Evolutionary conservation across 2,888 invertebrate genomes (phyloP), one percentile per base, ranked within the genome.

Genomic region (Tetranychus truncatus): DNA sequence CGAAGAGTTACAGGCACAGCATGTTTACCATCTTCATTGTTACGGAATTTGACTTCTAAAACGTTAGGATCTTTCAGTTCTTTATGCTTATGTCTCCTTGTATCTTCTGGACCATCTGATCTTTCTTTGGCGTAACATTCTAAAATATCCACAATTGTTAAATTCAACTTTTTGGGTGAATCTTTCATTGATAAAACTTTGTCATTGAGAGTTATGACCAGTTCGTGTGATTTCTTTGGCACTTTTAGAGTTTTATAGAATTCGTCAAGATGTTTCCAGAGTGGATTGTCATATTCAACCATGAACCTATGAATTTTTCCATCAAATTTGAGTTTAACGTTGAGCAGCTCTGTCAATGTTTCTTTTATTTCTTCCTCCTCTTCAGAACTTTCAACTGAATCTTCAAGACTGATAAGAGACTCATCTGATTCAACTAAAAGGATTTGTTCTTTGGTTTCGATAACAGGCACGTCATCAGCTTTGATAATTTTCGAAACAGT

Each of bases 101-200:
- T 15, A 9, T 65, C 15, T 20, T 73, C 45, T 18, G 18, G 15
- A 55, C 4, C 4, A 6, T 65, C 20, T 46, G 55, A 24, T n/a
- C 18, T 34, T 72, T 34, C 24, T 45, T 72, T 72, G 46, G 20
- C 34, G 18, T 45, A 45, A 18, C 44, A 24, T 45, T 34, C 46
- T 65, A 73, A 65, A 6, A 73, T 21, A 65, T 73, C 73, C 15
- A n/a, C 55, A 34, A 73, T 34, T n/a, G n/a, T 65, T 5, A 73
- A 21, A n/a, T 73, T 65, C 15, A 73, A 21, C 20, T 46, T 46
- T 73, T 73, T 34, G 5, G 73, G 55, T 20, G 73, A 24, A 8
- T 55, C 73, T 20, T 73, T 45, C 11, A 73, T 20, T 8, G 73
- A 20, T n/a, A 73, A 18, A 66, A 20, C 7, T 66, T 73, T 73